A percentile compares a stretch with the other conserved stretches of the same genome.
Evolutionary conservation across 2,797 vertebrate genomes (phyloP).

Genomic region (Onychomys arenicola): DNA sequence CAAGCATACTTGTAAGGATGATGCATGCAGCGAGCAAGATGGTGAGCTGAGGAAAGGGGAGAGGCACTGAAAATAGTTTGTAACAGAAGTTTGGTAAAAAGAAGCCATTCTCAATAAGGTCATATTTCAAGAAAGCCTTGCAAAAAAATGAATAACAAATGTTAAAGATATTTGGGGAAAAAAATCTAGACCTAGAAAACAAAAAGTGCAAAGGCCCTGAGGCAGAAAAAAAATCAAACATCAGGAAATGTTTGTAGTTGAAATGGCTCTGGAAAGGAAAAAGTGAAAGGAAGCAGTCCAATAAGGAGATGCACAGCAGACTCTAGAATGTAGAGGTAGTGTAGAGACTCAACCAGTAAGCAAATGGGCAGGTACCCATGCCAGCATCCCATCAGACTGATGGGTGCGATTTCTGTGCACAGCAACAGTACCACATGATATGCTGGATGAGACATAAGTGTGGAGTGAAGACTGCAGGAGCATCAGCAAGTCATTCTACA

Average conservation of each 20-base stretch:
- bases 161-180: neutral
- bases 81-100: neutral
- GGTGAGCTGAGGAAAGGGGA: neutral
- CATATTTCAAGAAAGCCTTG: neutral
- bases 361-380: rapidly evolving
- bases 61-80: neutral
- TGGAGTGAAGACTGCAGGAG: neutral
- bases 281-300: neutral
- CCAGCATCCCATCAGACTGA: neutral
- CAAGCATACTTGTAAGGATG: neutral
- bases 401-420: neutral
- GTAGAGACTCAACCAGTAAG: neutral
- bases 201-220: neutral
- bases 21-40: neutral
- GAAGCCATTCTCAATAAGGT: neutral
- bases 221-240: neutral
- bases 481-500: neutral
- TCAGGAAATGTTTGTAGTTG: neutral
- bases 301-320: neutral
- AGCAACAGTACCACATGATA: neutral
- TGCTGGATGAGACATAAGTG: neutral
- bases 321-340: neutral
- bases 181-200: neutral
- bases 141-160: neutral
- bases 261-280: neutral